A percentile compares a stretch with the other conserved stretches of the same genome.
Conservation (phyloP, 2,888 invertebrate species). For the Nebria salina region DNA sequence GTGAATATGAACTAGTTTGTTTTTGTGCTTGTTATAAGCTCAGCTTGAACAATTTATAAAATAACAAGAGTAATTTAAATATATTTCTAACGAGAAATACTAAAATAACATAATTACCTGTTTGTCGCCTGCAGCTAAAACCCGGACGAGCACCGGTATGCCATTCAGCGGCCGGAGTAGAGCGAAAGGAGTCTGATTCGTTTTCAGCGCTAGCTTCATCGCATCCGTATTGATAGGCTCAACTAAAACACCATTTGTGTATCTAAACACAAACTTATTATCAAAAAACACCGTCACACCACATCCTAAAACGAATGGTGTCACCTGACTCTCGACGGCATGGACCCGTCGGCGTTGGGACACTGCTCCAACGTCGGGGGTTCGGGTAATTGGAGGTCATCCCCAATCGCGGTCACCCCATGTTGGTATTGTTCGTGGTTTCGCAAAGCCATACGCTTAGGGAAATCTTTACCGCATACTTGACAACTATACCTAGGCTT, state of each 20-base stretch:
- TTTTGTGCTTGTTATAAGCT: too few species aligned
- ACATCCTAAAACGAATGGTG: not conserved
- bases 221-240: slow-evolving; percentile 77
- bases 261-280: slow-evolving; percentile 51
- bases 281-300: not conserved
- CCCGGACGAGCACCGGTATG: slow-evolving; percentile 75
- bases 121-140: slow-evolving; percentile 67
- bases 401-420: slow-evolving; percentile 49
- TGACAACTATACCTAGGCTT: slow-evolving; percentile 66
- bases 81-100: not conserved
- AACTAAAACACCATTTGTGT: slow-evolving; percentile 70
- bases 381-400: slow-evolving; percentile 26
- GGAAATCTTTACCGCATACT: slow-evolving; percentile 67
- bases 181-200: slow-evolving; percentile 77
- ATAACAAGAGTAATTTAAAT: not conserved
- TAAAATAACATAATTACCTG: slow-evolving; percentile 55
- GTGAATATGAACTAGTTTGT: too few species aligned
- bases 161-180: slow-evolving; percentile 73
- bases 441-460: slow-evolving; percentile 65
- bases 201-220: slow-evolving; percentile 72
- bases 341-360: not conserved
- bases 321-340: not conserved
- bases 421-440: slow-evolving; percentile 69
- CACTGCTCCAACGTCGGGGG: slow-evolving; percentile 36
- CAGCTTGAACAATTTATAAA: too few species aligned